Conservation (phyloP, 2,113 vertebrate genomes). For the Crotophaga sulcirostris region DNA sequence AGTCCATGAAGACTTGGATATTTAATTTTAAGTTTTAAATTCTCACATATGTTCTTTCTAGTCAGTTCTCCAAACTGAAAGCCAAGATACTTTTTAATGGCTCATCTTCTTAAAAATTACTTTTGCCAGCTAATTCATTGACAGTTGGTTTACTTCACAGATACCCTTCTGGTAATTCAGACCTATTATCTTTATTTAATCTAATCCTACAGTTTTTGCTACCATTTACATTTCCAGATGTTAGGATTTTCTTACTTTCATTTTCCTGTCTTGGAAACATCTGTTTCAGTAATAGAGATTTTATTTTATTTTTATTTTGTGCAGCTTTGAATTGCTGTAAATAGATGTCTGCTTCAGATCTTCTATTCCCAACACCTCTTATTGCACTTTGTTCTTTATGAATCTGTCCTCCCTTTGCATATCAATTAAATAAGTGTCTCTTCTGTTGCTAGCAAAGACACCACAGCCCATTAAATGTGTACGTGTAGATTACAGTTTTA, state of each 20-base stretch:
- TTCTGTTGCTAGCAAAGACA: background rate
- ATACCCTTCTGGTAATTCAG: background rate
- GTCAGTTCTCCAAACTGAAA: background rate
- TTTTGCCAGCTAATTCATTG: background rate
- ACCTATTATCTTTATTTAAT: conserved; percentile 23
- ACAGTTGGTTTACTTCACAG: background rate
- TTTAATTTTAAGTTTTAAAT: background rate
- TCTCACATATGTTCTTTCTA: background rate
- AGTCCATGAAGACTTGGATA: background rate
- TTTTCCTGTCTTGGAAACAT: conserved; percentile 3
- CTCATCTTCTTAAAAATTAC: background rate
- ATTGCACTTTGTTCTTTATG: background rate
- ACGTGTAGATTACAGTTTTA: background rate
- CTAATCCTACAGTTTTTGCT: background rate
- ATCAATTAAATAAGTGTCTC: conserved; percentile 24
- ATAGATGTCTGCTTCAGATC: background rate
- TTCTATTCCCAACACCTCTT: background rate
- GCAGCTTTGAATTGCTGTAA: background rate
- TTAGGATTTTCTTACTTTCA: background rate
- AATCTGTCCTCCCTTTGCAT: background rate
- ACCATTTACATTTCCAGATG: conserved; percentile 24
- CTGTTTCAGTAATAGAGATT: conserved; percentile 32
- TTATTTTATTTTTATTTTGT: conserved; percentile 36
- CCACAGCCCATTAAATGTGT: background rate
- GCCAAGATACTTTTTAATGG: background rate